Conservation (phyloP, 1,140 invertebrate species). For the Sitophilus oryzae region DNA sequence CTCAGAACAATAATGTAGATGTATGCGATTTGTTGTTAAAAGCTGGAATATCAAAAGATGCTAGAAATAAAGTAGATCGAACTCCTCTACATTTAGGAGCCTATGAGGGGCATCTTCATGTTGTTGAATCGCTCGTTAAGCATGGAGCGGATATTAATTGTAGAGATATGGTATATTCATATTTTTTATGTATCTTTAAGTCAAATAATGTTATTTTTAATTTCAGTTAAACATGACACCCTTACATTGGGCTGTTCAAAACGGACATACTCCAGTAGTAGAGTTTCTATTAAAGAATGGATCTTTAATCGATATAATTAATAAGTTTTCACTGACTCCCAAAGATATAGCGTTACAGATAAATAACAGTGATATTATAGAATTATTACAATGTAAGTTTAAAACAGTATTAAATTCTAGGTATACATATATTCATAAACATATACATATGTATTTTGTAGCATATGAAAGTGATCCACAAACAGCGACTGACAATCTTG, state of each 20-base stretch:
- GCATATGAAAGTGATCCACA: slow-evolving; percentile 33
- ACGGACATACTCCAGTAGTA: slow-evolving; percentile 66
- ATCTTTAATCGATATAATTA: slow-evolving; percentile 59
- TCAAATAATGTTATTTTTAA: not conserved
- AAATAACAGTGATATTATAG: slow-evolving; percentile 55
- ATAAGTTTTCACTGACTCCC: slow-evolving; percentile 82
- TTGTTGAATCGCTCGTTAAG: slow-evolving; percentile 71
- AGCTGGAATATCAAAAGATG: slow-evolving; percentile 81
- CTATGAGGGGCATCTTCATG: slow-evolving; percentile 74
- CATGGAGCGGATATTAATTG: slow-evolving; percentile 72
- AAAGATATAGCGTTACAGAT: slow-evolving; percentile 68
- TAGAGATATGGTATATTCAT: slow-evolving; percentile 68
- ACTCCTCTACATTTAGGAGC: slow-evolving; percentile 85
- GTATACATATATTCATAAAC: not conserved
- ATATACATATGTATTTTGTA: slow-evolving; percentile 1
- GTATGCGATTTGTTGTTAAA: slow-evolving; percentile 76
- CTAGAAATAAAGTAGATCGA: slow-evolving; percentile 86
- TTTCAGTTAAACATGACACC: slow-evolving; percentile 84
- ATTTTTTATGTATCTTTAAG: not conserved
- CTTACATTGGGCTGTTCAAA: slow-evolving; percentile 89
- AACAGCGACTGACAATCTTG: slow-evolving; percentile 41
- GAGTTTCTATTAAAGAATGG: slow-evolving; percentile 65
- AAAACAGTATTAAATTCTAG: not conserved
- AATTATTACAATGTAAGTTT: slow-evolving; percentile 47
- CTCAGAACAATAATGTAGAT: slow-evolving; percentile 73